These are phyloP conservation scores for Ormyrus pomaceus DNA, from an alignment of 2,888 invertebrate species.

Conservation along the genomic window DNA sequence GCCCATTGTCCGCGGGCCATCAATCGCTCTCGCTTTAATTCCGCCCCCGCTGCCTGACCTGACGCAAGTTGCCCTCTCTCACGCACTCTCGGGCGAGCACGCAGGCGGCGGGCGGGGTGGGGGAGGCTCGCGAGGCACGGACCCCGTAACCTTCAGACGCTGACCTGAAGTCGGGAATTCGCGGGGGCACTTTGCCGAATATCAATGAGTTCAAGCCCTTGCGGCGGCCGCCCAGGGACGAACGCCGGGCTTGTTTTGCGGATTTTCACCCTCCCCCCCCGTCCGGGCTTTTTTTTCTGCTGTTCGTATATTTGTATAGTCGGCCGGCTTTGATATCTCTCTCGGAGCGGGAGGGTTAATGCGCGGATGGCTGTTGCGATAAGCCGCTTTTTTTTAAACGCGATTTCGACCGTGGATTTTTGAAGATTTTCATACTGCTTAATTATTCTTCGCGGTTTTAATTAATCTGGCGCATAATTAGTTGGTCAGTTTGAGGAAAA, in stretches of 20 bases:
- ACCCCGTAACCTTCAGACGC: constrained; percentile 41
- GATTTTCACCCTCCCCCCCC: too few species aligned
- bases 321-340: too few species aligned
- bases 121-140: background rate
- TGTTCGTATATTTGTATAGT: too few species aligned
- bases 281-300: too few species aligned
- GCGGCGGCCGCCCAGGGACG: background rate
- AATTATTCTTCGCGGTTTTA: too few species aligned
- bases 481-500: too few species aligned
- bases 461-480: too few species aligned
- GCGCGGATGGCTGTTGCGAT: background rate
- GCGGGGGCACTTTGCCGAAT: constrained; percentile 37
- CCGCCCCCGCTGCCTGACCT: constrained; percentile 68
- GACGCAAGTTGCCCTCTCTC: constrained; percentile 67
- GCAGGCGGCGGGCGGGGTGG: constrained; percentile 8
- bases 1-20: background rate
- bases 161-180: constrained; percentile 35
- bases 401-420: too few species aligned
- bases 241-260: too few species aligned
- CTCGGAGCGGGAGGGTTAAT: too few species aligned
- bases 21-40: constrained; percentile 33
- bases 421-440: too few species aligned
- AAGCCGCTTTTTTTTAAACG: background rate
- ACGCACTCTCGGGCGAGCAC: constrained; percentile 64
- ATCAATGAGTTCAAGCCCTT: constrained; percentile 29